These are phyloP conservation scores for Eugnorisma glareosa DNA, from an alignment of 2,888 invertebrate genomes.

Conservation along the genomic window DNA sequence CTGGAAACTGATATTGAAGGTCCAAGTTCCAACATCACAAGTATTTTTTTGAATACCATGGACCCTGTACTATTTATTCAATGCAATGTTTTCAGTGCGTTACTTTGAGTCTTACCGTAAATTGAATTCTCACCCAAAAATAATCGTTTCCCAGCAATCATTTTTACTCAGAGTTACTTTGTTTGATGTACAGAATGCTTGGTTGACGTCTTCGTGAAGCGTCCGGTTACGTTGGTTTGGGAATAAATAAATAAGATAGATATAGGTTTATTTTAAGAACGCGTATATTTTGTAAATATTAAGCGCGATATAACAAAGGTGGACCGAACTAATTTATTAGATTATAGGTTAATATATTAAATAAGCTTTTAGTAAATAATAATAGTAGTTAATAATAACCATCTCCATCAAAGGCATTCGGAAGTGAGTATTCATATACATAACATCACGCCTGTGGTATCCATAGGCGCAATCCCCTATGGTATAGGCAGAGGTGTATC, in stretches of 20 bases:
- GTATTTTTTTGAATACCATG: background rate
- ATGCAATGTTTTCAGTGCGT: background rate
- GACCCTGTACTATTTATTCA: background rate
- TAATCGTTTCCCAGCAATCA: background rate
- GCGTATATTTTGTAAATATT: background rate
- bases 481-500: background rate
- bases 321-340: background rate
- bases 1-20: background rate
- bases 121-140: background rate
- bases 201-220: background rate
- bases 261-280: background rate
- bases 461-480: too few relatives aligned
- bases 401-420: background rate
- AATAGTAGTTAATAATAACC: background rate
- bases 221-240: background rate
- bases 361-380: background rate
- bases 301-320: background rate
- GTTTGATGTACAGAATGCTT: too few relatives aligned
- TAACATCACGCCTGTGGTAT: background rate
- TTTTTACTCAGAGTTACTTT: too few relatives aligned
- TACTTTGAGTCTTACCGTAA: background rate
- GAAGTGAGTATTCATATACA: background rate
- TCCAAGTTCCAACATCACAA: background rate
- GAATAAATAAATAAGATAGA: background rate
- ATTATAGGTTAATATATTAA: background rate